Percentiles rank a stretch among this genome's conserved stretches.
Evolutionary conservation across 2,888 invertebrate species (phyloP).

Genomic region (Callyntrura sp.): DNA sequence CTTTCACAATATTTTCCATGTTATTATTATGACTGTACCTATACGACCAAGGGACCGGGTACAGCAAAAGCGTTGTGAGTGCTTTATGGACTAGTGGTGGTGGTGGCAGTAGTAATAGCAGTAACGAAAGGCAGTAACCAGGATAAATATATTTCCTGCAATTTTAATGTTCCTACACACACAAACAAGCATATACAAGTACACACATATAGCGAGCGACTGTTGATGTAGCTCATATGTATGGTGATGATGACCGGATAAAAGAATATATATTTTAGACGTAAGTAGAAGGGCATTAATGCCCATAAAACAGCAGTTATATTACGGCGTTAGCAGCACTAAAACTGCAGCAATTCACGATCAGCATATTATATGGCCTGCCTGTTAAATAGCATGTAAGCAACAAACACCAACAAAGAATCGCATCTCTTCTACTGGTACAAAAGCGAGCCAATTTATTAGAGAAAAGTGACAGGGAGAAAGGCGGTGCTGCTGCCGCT

Average conservation of each 20-base stretch:
- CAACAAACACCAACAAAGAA: constrained; percentile 58
- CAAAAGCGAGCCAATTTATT: constrained; percentile 75
- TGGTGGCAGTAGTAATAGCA: not conserved
- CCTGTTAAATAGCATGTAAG: constrained; percentile 51
- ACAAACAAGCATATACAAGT: not conserved
- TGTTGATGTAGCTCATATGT: not conserved
- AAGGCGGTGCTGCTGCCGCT: constrained; percentile 57
- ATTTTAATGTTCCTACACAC: not conserved
- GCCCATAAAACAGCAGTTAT: constrained; percentile 64
- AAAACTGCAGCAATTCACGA: not conserved
- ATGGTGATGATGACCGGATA: constrained; percentile 36
- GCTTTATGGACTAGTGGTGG: constrained; percentile 17
- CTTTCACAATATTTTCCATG: constrained; percentile 56
- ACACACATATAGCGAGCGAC: not conserved
- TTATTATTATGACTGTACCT: constrained; percentile 12
- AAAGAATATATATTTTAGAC: constrained; percentile 29
- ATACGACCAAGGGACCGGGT: constrained; percentile 15
- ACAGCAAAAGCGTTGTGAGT: constrained; percentile 26
- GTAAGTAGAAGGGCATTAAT: constrained; percentile 35
- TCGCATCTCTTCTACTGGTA: constrained; percentile 28
- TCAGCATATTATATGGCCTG: constrained; percentile 8
- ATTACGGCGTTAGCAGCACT: constrained; percentile 7
- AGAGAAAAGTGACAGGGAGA: constrained; percentile 70
- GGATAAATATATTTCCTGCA: constrained; percentile 56
- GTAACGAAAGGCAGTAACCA: constrained; percentile 18